Evolutionary conservation across 2,797 vertebrate genomes (phyloP), one percentile per base, ranked within the genome.

Genomic region (Aythya fuligula): DNA sequence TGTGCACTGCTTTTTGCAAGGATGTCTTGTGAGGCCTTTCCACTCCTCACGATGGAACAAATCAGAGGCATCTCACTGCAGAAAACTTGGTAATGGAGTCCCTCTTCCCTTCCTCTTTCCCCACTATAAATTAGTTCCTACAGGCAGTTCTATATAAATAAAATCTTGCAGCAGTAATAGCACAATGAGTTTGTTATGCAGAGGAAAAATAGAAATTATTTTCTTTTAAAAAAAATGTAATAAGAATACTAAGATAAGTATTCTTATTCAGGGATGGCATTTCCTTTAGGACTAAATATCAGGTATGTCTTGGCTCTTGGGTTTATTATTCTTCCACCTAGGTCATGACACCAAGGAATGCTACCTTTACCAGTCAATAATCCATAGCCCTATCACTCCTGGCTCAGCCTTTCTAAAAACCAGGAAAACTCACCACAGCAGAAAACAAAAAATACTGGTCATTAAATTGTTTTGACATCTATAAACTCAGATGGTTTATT

Each of bases 51-150:
- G 30, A 65, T 47, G 30, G 41, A 57, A 75, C 2, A 53, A 77
- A 61, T 32, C 41, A 5, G 0, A 54, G 51, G 19, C 5, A 5
- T 17, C 34, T 54, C 58, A 43, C 28, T 72, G 32, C 4, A 7
- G n/a, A 9, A 56, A 60, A 39, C 1, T 0, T 54, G 30, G 5
- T 45, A 81, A 57, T 0, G 2, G 21, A 38, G 53, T n/a, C 28
- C 15, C 27, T 65, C 39, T 89, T 89, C 56, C 9, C 13, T 41
- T 12, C 22, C 41, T 87, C 38, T 43, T 70, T 61, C 24, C 53
- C 9, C 18, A 4, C 24, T 47, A 18, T 41, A 11, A 8, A 28
- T 41, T 73, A 74, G 7, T 17, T 70, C 20, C 43, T 49, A 27
- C 22, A 34, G 65, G 18, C 45, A 60, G 28, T 41, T 9, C n/a